These are phyloP conservation scores for Drosophila tanythrix DNA, from an alignment of 2,888 invertebrate genomes.

Conservation along the genomic window DNA sequence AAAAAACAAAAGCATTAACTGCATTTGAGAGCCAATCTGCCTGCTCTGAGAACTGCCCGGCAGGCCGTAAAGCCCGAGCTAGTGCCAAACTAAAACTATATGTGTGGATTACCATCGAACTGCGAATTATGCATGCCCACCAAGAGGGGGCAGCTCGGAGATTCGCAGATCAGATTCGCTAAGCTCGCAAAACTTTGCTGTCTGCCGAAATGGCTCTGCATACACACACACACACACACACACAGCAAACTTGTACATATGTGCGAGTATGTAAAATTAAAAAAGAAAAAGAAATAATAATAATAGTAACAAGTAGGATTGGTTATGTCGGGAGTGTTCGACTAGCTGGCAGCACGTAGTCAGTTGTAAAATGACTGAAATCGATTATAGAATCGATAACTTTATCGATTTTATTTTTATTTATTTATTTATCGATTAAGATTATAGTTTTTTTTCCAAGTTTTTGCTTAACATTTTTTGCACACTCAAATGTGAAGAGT, in stretches of 20 bases:
- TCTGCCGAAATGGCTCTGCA: conserved; percentile 24
- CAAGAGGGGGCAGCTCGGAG: conserved; percentile 2
- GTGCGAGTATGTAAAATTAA: background rate
- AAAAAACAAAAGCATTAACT: background rate
- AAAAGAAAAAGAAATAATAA: background rate
- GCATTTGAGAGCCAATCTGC: background rate
- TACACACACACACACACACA: conserved; percentile 15
- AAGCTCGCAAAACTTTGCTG: conserved; percentile 31
- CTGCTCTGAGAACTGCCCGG: background rate
- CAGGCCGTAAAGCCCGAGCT: conserved; percentile 20
- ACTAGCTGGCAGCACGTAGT: background rate
- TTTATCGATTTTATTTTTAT: too few relatives aligned
- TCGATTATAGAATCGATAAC: background rate
- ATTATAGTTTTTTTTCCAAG: too few relatives aligned
- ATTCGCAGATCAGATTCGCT: conserved; percentile 18
- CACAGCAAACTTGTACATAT: background rate
- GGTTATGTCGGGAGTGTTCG: background rate
- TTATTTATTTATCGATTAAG: too few relatives aligned
- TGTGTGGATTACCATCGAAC: conserved; percentile 54
- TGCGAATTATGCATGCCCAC: conserved; percentile 27
- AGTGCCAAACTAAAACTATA: conserved; percentile 20
- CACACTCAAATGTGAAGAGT: background rate
- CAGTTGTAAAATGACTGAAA: background rate
- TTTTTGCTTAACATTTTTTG: too few relatives aligned
- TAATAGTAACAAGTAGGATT: background rate